Evolutionary conservation across 2,113 vertebrate species (phyloP), one percentile per base, ranked within the genome.

Genomic region (Clarias batrachus): DNA sequence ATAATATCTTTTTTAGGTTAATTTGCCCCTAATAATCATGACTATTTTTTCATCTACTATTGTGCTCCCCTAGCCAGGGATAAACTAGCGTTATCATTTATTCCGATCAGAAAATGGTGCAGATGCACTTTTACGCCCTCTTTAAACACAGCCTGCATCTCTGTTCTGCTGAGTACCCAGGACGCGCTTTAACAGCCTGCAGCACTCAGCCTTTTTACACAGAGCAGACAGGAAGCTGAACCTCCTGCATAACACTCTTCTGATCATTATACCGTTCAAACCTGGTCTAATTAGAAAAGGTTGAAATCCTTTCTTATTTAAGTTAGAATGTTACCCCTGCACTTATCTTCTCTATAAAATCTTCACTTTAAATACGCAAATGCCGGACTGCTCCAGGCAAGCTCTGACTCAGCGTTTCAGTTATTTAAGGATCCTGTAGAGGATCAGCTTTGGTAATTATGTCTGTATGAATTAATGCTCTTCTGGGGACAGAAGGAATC

Each of bases 81-180:
- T 57, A 62, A 37, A 33, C 83, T 21, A 74, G 37, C 21, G 27
- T 74, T 48, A 74, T 84, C 83, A 60, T 23, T 84, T 70, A 62
- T 74, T 59, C 41, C 54, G n/a, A 68, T 86, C 63, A 86, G 66
- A 80, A 86, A 86, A 86, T 68, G 48, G 30, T 80, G 62, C 76
- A 68, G 76, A 86, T 80, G 76, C 76, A 68, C 16, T 85, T 79
- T 62, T 37, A 74, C 33, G 4, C 83, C 70, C 11, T 14, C 23
- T 41, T 60, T 74, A 84, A 73, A 83, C 65, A 21, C 82, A 59
- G 81, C 10, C 48, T 73, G 54, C 0, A 30, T 73, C 83, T 74
- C 68, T 74, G 70, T 84, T 74, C 68, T 74, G 70, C 83, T 76
- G 83, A 80, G 63, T 41, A 41, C 76, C 17, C n/a, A 70, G 54